Evolutionary conservation across 2,113 vertebrate genomes (phyloP).

Genomic region (Amblyornis subalaris): DNA sequence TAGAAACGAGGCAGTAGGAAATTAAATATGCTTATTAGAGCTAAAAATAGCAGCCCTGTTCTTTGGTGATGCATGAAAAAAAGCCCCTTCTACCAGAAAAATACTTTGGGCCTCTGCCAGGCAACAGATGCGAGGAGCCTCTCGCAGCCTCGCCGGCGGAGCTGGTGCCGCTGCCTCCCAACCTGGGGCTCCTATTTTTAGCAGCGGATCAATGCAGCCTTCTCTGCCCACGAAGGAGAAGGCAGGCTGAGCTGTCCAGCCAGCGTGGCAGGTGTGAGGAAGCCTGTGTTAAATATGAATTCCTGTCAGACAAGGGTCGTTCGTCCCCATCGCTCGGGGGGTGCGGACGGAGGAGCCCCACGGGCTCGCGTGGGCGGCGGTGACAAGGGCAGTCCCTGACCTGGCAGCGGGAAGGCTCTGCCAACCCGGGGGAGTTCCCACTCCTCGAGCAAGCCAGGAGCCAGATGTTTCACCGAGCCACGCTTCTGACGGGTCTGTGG

Average conservation of each 20-base stretch:
- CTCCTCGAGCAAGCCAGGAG: rapidly evolving
- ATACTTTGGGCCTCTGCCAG: conserved; percentile 29
- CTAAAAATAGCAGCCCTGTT: conserved; percentile 51
- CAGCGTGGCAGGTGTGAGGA: neutral
- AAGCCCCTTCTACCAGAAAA: conserved; percentile 36
- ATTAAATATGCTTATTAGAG: conserved; percentile 55
- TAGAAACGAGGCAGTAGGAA: conserved; percentile 28
- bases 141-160: neutral
- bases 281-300: neutral
- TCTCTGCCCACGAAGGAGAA: neutral
- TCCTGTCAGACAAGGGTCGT: neutral
- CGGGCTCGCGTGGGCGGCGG: neutral
- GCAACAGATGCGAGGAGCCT: conserved; percentile 3
- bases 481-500: rapidly evolving
- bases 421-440: rapidly evolving
- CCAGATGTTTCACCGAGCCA: rapidly evolving
- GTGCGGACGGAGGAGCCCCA: neutral
- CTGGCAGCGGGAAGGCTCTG: neutral
- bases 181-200: conserved; percentile 21
- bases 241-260: neutral
- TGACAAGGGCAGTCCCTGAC: neutral
- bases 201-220: conserved; percentile 4
- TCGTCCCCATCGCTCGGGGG: neutral
- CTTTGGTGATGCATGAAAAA: conserved; percentile 36
- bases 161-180: neutral